A percentile compares a stretch with the other conserved stretches of the same genome.
Evolutionary conservation across 2,113 vertebrate genomes (phyloP).

Genomic region (Phasianus colchicus): DNA sequence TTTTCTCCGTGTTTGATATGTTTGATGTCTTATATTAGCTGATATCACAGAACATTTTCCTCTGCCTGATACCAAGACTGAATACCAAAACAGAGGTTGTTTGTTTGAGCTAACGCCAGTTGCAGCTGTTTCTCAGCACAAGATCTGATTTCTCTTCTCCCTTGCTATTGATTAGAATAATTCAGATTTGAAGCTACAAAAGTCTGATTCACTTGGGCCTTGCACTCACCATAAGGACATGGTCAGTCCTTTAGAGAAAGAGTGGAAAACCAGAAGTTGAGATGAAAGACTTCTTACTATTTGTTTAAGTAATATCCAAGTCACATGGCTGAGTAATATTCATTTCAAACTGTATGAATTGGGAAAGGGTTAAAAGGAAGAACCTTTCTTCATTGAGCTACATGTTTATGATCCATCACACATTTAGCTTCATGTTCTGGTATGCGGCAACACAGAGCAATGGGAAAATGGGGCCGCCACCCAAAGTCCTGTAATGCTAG

Average conservation of each 20-base stretch:
- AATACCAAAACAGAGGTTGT: neutral
- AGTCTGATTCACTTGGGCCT: neutral
- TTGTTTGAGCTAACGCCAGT: neutral
- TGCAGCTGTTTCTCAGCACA: neutral
- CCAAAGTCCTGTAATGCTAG: neutral
- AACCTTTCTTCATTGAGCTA: neutral
- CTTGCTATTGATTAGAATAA: neutral
- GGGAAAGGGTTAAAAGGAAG: conserved; percentile 12
- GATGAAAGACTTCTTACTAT: neutral
- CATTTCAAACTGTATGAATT: neutral
- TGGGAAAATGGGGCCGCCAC: neutral
- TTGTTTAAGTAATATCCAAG: neutral
- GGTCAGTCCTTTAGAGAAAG: neutral
- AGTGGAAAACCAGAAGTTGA: neutral
- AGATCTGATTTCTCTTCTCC: neutral
- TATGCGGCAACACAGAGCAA: neutral
- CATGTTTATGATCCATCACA: neutral
- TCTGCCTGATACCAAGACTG: neutral
- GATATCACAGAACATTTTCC: neutral
- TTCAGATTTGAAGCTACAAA: neutral
- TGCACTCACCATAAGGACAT: neutral
- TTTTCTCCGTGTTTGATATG: neutral
- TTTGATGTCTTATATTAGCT: neutral
- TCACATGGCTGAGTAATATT: neutral
- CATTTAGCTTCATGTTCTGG: neutral